Evolutionary conservation across 2,797 vertebrate genomes (phyloP).

Genomic region (Acrossocheilus wenchowensis): DNA sequence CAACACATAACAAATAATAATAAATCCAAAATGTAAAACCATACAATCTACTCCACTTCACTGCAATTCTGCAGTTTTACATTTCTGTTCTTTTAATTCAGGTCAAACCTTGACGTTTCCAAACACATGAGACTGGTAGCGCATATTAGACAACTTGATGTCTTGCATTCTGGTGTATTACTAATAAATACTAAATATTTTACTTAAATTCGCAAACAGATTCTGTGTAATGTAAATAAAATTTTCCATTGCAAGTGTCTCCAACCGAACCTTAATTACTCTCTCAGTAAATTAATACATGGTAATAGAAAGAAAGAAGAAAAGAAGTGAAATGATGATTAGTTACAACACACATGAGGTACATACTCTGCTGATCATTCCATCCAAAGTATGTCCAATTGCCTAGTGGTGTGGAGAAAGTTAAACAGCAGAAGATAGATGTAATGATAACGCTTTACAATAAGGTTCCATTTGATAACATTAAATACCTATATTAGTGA

Average conservation of each 20-base stretch:
- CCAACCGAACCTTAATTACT: background rate
- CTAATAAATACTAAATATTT: background rate
- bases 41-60: background rate
- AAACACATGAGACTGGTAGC: too few relatives aligned
- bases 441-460: constrained; percentile 33
- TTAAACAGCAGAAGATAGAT: constrained; percentile 71
- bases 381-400: constrained; percentile 94
- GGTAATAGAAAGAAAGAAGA: constrained; percentile 12
- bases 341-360: constrained; percentile 59
- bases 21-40: background rate
- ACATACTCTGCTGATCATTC: constrained; percentile 96
- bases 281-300: background rate
- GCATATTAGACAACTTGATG: background rate
- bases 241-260: background rate
- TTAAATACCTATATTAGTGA: background rate
- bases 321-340: constrained; percentile 60
- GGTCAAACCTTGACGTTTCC: background rate
- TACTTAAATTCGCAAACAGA: background rate
- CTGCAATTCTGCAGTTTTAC: background rate
- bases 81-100: background rate
- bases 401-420: constrained; percentile 85
- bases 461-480: background rate
- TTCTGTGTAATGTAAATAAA: background rate
- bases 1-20: background rate
- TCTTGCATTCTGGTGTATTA: background rate